These are phyloP conservation scores for Odocoileus hemionus DNA, from an alignment of 2,113 vertebrate genomes.

Conservation along the genomic window DNA sequence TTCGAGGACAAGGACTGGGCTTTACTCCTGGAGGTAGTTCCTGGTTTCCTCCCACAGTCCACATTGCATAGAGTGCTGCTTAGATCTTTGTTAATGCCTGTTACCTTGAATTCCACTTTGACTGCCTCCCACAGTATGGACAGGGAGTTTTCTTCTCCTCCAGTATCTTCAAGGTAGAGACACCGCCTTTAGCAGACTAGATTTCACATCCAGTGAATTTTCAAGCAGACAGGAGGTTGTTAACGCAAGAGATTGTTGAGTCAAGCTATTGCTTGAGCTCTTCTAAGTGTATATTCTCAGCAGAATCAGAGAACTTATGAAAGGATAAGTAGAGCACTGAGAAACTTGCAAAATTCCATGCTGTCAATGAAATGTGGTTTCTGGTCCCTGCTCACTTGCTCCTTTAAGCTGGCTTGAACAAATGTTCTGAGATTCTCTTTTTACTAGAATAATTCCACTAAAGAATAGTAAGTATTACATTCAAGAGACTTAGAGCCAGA, in stretches of 20 bases:
- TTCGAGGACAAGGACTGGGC: not conserved
- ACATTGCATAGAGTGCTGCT: not conserved
- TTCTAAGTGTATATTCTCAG: not conserved
- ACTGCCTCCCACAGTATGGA: not conserved
- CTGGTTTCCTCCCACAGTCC: not conserved
- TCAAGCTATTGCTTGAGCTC: conserved; percentile 23
- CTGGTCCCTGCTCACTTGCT: not conserved
- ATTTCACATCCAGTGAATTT: conserved; percentile 39
- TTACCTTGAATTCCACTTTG: not conserved
- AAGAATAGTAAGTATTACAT: conserved; percentile 38
- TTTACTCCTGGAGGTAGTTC: not conserved
- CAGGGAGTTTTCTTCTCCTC: not conserved
- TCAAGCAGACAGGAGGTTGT: not conserved
- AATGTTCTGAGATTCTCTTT: conserved; percentile 27
- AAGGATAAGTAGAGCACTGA: not conserved
- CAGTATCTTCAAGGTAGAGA: not conserved
- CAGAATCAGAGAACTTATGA: conserved; percentile 28
- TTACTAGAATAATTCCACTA: conserved; percentile 16
- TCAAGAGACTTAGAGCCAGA: conserved; percentile 11
- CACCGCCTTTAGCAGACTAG: not conserved
- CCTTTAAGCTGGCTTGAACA: not conserved
- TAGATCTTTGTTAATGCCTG: not conserved
- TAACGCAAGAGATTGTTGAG: conserved; percentile 17
- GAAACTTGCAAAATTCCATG: conserved; percentile 17
- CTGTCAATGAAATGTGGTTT: conserved; percentile 22